Evolutionary conservation across 2,888 invertebrate genomes (phyloP), one percentile per base, ranked within the genome.

Genomic region (Melolontha melolontha): DNA sequence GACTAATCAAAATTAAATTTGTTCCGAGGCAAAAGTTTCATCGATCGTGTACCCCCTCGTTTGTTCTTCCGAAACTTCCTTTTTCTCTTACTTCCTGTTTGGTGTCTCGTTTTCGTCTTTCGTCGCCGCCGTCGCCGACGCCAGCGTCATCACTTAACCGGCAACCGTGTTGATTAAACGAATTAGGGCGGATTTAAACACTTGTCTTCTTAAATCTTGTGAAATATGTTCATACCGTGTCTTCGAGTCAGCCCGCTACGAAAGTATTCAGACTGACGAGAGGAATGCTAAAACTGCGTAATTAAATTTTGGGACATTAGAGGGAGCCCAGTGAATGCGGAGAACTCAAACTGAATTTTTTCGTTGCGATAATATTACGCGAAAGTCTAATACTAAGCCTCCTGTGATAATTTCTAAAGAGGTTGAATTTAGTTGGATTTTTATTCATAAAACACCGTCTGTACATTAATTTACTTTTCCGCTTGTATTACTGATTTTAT

Each of bases 221-320:
- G 57, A 57, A 57, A 57, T 57, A 57, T 57, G 57, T 57, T 57
- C 57, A 57, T 57, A 57, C 42, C 57, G 44, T 42, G 12, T 29
- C 34, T 34, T 34, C 34, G 34, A 34, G 34, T 6, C 34, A 8
- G 27, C 12, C 42, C 14, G n/a, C 44, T 29, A 7, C 27, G 22
- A 57, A 57, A 57, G 44, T 42, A 44, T 57, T 57, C 41, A 17
- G 42, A 29, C 57, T 57, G 55, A 57, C 57, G 57, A 22, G 57
- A 22, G 57, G 57, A 57, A 57, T 57, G 57, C 57, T 44, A 57
- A 42, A 57, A 57, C 57, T 57, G 57, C 44, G 57, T 57, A 57
- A 57, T 57, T 57, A 57, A 57, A 57, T 57, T 57, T 57, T 27
- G 44, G 29, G 27, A 57, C 57, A 27, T 55, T 55, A 16, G 41